Percentiles rank a stretch among this genome's conserved stretches.
phyloP scores from a whole-genome alignment of 1,140 invertebrate genomes.

The Drosophila pectinifera region DNA sequence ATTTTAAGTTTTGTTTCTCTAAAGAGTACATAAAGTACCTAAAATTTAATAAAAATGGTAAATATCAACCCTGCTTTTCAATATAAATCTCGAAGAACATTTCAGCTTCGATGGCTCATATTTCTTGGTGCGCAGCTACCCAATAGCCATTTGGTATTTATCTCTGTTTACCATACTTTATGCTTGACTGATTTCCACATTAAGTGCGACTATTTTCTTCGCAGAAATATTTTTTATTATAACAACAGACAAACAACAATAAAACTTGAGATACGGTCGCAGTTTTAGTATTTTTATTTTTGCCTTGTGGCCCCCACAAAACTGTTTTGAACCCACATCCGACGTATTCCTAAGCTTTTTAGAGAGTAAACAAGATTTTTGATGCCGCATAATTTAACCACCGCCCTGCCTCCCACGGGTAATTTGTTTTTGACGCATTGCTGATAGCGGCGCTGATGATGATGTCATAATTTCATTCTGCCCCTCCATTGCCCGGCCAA shows the following conservation, averaged over 20 bases:
- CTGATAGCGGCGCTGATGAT: constrained; percentile 49
- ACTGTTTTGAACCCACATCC: constrained; percentile 28
- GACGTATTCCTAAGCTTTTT: constrained; percentile 28
- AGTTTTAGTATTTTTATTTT: constrained; percentile 50
- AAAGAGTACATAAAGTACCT: background rate
- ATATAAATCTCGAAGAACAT: background rate
- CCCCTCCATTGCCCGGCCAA: constrained; percentile 16
- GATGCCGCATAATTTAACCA: constrained; percentile 38
- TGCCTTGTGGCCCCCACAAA: constrained; percentile 27
- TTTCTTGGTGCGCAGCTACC: constrained; percentile 17
- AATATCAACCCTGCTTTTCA: background rate
- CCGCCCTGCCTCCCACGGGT: constrained; percentile 30
- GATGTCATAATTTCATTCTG: constrained; percentile 71
- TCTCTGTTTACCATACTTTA: constrained; percentile 77
- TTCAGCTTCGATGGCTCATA: constrained; percentile 15
- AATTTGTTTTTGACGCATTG: constrained; percentile 74
- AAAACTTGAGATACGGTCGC: constrained; percentile 44
- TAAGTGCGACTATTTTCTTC: constrained; percentile 56
- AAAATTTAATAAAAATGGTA: background rate
- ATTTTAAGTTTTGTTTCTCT: background rate
- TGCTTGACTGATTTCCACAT: constrained; percentile 78
- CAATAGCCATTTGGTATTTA: constrained; percentile 69
- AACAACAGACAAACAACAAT: constrained; percentile 58
- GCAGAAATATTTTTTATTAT: constrained; percentile 61
- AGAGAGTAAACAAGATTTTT: constrained; percentile 65